A percentile compares a stretch with the other conserved stretches of the same genome.
Conservation (phyloP, 2,888 invertebrate genomes). For the Melieria picta region DNA sequence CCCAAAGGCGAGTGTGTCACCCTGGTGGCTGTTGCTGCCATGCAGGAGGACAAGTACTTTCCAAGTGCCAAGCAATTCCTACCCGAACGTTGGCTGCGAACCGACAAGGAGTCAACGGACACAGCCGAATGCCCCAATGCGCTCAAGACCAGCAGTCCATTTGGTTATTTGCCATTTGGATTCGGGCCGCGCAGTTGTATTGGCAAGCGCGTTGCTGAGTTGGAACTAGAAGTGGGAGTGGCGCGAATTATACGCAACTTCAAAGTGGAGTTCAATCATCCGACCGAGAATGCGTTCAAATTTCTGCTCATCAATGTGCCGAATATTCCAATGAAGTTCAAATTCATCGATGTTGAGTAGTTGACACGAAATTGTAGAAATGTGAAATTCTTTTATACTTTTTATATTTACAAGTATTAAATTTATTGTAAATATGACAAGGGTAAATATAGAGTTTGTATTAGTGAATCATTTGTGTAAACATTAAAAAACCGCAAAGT, state of each 20-base stretch:
- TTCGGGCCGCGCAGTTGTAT: constrained; percentile 77
- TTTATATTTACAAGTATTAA: no score
- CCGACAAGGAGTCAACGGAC: neutral
- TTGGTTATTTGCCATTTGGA: constrained; percentile 72
- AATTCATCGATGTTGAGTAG: constrained; percentile 54
- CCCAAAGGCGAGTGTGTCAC: constrained; percentile 76
- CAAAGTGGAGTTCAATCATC: constrained; percentile 54
- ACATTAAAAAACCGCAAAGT: no score
- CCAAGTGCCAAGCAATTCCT: constrained; percentile 38
- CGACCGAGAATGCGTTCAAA: constrained; percentile 55
- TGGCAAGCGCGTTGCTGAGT: constrained; percentile 78
- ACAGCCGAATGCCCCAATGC: constrained; percentile 27
- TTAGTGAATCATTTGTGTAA: no score
- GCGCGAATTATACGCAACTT: constrained; percentile 63
- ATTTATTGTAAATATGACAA: no score
- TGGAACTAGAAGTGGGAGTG: constrained; percentile 73
- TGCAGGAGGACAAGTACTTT: constrained; percentile 68
- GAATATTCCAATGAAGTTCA: constrained; percentile 62
- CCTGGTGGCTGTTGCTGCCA: constrained; percentile 71
- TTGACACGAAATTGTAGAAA: no score
- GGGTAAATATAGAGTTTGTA: no score
- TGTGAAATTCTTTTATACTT: no score
- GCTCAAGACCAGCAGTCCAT: constrained; percentile 43
- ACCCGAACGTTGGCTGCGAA: constrained; percentile 46
- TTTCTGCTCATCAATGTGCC: constrained; percentile 59